Evolutionary conservation across 2,113 vertebrate genomes (phyloP).

Genomic region (Fregata magnificens): DNA sequence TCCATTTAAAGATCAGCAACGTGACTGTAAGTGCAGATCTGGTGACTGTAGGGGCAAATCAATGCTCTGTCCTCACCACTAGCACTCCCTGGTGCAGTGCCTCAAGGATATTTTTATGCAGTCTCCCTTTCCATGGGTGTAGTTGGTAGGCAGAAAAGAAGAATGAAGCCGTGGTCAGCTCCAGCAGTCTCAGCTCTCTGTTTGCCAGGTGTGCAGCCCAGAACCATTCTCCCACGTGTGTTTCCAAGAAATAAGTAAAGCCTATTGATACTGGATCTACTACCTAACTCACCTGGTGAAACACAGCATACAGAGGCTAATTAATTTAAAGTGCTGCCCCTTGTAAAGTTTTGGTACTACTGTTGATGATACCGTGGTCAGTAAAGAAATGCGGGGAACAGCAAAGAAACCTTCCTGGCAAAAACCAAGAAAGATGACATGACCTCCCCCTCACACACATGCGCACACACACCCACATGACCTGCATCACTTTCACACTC

Average conservation of each 20-base stretch:
- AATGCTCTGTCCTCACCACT: neutral
- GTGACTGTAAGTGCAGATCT: neutral
- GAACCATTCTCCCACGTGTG: neutral
- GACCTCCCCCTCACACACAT: neutral
- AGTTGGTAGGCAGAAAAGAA: neutral
- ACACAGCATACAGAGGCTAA: neutral
- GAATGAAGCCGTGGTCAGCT: neutral
- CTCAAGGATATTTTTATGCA: neutral
- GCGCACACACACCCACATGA: fast-evolving
- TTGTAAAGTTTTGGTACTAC: neutral
- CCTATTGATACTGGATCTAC: neutral
- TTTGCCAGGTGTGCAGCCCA: neutral
- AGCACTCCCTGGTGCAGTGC: neutral
- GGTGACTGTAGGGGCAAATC: neutral
- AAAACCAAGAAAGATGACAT: neutral
- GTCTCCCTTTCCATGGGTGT: neutral
- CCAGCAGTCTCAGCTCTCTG: neutral
- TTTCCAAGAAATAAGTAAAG: neutral
- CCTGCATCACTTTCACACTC: neutral
- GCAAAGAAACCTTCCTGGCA: neutral
- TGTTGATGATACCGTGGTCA: neutral
- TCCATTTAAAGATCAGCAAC: neutral
- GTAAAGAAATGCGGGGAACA: neutral
- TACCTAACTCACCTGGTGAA: neutral
- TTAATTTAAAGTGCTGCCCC: neutral